Evolutionary conservation across 2,797 vertebrate genomes (phyloP).

Genomic region (Spinus olivaceus): DNA sequence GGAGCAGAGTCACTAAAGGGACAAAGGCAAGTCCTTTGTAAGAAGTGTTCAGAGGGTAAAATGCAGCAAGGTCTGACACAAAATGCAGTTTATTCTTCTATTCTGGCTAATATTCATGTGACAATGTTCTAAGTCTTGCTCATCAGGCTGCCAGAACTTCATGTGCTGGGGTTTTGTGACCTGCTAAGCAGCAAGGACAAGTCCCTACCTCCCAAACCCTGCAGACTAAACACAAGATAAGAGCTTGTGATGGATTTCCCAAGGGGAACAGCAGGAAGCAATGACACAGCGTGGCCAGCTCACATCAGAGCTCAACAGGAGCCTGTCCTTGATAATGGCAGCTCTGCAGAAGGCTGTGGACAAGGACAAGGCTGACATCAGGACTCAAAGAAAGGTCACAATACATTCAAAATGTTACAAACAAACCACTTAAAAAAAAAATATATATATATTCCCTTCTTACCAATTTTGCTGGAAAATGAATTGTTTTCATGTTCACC

Average conservation of each 20-base stretch:
- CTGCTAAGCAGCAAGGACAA: not conserved
- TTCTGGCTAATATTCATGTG: not conserved
- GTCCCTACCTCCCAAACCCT: not conserved
- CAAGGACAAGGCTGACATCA: not conserved
- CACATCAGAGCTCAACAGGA: not conserved
- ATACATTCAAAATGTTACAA: not conserved
- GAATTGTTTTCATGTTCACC: not conserved
- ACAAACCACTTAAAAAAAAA: not conserved
- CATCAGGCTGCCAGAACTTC: not conserved
- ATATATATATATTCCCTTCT: not conserved
- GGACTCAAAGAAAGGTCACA: not conserved
- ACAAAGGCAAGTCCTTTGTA: not conserved
- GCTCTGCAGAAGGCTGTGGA: not conserved
- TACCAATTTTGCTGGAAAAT: not conserved
- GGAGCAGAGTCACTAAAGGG: not conserved
- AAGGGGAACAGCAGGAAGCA: not conserved
- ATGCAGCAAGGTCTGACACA: not conserved
- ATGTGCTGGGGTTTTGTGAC: not conserved
- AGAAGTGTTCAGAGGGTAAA: not conserved
- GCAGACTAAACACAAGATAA: conserved; percentile 38
- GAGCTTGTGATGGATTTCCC: not conserved
- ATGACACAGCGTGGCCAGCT: not conserved
- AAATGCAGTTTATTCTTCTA: not conserved
- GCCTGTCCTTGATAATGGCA: not conserved
- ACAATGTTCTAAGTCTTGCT: not conserved